Evolutionary conservation across 2,888 invertebrate species (phyloP).

Genomic region (Clistopyga incitator): DNA sequence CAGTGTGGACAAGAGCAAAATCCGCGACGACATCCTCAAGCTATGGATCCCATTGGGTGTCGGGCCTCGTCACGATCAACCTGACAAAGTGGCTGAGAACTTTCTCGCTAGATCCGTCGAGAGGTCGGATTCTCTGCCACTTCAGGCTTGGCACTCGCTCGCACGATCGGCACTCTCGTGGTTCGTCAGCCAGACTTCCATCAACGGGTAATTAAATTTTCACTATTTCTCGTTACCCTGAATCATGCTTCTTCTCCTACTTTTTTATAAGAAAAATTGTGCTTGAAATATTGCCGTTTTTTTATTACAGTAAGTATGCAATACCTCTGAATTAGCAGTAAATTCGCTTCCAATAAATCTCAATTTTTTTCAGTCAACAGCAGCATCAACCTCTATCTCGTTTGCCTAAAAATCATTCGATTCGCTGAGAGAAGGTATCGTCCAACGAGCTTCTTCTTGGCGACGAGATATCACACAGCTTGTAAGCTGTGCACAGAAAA

Average conservation of each 20-base stretch:
- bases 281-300: no score
- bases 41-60: conserved; percentile 89
- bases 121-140: conserved; percentile 93
- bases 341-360: neutral
- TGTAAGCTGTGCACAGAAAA: conserved; percentile 36
- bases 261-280: no score
- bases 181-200: conserved; percentile 97
- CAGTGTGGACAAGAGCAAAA: conserved; percentile 86
- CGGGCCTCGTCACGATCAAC: conserved; percentile 77
- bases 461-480: conserved; percentile 23
- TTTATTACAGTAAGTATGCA: no score
- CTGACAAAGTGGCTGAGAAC: conserved; percentile 90
- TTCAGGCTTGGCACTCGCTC: conserved; percentile 95
- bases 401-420: conserved; percentile 14
- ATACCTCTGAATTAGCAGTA: neutral
- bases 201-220: conserved; percentile 92
- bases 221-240: neutral
- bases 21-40: conserved; percentile 86
- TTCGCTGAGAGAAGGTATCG: neutral
- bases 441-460: conserved; percentile 7
- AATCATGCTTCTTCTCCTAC: no score
- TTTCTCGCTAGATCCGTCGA: conserved; percentile 91
- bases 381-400: neutral
- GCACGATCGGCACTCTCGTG: conserved; percentile 93
- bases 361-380: neutral